phyloP scores from a whole-genome alignment of 2,888 invertebrate species.

The Galerucella nymphaeae region DNA sequence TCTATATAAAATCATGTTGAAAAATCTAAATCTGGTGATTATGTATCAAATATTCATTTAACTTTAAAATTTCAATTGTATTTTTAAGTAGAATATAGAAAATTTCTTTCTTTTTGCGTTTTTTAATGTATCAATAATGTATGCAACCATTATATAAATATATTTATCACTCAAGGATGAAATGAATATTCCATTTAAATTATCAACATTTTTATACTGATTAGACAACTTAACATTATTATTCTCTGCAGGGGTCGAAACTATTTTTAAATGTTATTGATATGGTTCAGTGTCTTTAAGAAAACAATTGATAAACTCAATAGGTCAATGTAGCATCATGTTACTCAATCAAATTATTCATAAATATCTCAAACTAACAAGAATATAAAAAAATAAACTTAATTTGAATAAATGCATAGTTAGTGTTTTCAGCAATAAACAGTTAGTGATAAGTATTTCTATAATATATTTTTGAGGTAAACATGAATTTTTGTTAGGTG shows the following conservation, averaged over 20 bases:
- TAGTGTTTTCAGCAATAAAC: not conserved
- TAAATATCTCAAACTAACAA: not conserved
- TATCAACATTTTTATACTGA: not conserved
- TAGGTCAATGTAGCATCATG: not conserved
- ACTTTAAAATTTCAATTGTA: no score
- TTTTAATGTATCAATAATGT: no score
- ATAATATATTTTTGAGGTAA: no score
- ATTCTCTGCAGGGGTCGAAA: conserved; percentile 5
- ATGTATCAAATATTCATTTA: no score
- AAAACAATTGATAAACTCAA: not conserved
- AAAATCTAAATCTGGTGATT: no score
- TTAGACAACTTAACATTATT: not conserved
- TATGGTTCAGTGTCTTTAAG: not conserved
- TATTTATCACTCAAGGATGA: no score
- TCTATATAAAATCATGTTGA: no score
- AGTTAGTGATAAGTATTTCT: no score
- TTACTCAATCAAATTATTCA: not conserved
- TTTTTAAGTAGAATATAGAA: no score
- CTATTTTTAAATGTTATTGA: conserved; percentile 8
- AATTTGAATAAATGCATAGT: not conserved
- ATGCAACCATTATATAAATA: no score
- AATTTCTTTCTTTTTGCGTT: no score
- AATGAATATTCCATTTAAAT: not conserved
- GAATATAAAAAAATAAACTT: not conserved
- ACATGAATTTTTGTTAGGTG: no score